Conservation (phyloP, 2,888 invertebrate genomes). For the Junonia oenone region DNA sequence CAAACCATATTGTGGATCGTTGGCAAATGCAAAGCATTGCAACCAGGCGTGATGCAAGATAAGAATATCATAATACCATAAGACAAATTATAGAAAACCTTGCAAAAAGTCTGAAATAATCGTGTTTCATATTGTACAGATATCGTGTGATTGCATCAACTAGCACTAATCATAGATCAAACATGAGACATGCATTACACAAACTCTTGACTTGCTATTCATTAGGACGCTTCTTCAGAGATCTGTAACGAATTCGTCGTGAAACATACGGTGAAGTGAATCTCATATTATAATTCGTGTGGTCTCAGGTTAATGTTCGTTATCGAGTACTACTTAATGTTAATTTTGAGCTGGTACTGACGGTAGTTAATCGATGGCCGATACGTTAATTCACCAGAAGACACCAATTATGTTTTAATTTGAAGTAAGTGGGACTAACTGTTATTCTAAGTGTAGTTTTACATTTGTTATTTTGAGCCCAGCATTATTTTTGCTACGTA, state of each 20-base stretch:
- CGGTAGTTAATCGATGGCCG: slow-evolving; percentile 53
- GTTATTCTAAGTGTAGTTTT: slow-evolving; percentile 36
- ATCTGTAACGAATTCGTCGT: slow-evolving; percentile 64
- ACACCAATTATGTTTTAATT: slow-evolving; percentile 58
- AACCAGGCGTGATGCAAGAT: slow-evolving; percentile 65
- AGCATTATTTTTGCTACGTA: slow-evolving; percentile 41
- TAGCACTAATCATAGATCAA: slow-evolving; percentile 42
- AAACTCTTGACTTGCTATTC: slow-evolving; percentile 21
- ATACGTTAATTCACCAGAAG: slow-evolving; percentile 65
- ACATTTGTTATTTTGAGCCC: slow-evolving; percentile 59
- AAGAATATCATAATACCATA: slow-evolving; percentile 37
- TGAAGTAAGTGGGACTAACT: slow-evolving; percentile 44
- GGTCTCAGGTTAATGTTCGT: slow-evolving; percentile 76
- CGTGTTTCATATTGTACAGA: slow-evolving; percentile 46
- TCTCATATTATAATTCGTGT: slow-evolving; percentile 53
- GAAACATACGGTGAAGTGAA: slow-evolving; percentile 49
- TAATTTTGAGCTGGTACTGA: slow-evolving; percentile 65
- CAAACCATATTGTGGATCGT: slow-evolving; percentile 47
- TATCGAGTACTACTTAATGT: slow-evolving; percentile 66
- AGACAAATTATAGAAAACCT: slow-evolving; percentile 40
- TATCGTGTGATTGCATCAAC: slow-evolving; percentile 53
- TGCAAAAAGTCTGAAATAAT: slow-evolving; percentile 42
- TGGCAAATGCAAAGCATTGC: slow-evolving; percentile 75
- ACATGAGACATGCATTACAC: slow-evolving; percentile 32
- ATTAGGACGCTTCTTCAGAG: slow-evolving; percentile 53